Evolutionary conservation across 2,797 vertebrate species (phyloP).

Genomic region (Crossoptilon crossoptilon): DNA sequence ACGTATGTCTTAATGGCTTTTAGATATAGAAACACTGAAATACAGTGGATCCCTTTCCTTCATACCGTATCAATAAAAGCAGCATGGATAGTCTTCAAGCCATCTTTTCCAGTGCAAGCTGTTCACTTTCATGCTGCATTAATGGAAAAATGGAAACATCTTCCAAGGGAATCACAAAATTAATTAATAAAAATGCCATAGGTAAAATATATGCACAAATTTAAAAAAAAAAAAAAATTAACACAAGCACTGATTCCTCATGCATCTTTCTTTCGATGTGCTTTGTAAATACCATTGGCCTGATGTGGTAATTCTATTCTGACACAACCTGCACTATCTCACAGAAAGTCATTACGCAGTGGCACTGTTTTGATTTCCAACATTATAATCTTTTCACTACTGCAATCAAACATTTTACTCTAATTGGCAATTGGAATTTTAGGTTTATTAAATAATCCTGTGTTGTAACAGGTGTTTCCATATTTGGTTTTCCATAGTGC

Average conservation of each 20-base stretch:
- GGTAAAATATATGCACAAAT: not conserved
- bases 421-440: not conserved
- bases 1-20: not conserved
- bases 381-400: not conserved
- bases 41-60: not conserved
- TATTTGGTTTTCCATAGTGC: conserved; percentile 47
- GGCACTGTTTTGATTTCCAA: not conserved
- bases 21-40: conserved; percentile 16
- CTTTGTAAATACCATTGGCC: not conserved
- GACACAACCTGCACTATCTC: not conserved
- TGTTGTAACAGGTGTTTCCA: conserved; percentile 30
- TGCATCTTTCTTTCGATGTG: not conserved
- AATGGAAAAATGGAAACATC: conserved; percentile 46
- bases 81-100: conserved; percentile 1
- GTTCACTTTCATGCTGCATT: conserved; percentile 24
- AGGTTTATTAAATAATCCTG: not conserved
- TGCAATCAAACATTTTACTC: not conserved
- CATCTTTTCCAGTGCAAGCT: not conserved
- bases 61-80: not conserved
- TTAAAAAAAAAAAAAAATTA: not conserved
- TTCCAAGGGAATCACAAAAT: not conserved
- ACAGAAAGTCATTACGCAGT: not conserved
- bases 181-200: not conserved
- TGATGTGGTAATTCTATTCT: not conserved
- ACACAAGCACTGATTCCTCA: not conserved